Conservation (phyloP, 2,113 vertebrate genomes). For the Amphiprion ocellaris region DNA sequence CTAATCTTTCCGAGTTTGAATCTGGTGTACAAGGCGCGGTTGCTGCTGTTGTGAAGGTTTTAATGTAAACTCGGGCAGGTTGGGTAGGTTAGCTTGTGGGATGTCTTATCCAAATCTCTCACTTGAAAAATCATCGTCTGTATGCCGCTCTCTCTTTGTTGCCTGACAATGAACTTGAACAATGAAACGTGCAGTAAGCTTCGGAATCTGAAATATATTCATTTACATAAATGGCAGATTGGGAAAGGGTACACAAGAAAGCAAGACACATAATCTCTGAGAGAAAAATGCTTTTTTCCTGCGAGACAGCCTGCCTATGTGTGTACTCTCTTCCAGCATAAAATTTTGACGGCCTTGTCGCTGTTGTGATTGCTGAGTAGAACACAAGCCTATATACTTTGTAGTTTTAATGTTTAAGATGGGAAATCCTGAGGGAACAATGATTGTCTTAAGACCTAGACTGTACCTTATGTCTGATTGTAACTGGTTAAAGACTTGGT, state of each 20-base stretch:
- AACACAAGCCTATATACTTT: slow-evolving; percentile 17
- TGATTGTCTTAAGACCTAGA: not conserved
- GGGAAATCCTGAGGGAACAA: not conserved
- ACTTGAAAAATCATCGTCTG: slow-evolving; percentile 11
- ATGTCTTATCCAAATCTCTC: slow-evolving; percentile 45
- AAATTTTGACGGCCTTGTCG: slow-evolving; percentile 5
- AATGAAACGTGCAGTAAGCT: slow-evolving; percentile 43
- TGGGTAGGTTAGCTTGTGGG: slow-evolving; percentile 4
- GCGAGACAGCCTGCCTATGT: not conserved
- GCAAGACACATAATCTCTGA: slow-evolving; percentile 50
- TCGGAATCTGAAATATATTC: slow-evolving; percentile 49
- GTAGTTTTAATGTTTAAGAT: slow-evolving; percentile 22
- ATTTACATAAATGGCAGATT: slow-evolving; percentile 52
- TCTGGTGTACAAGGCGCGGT: not conserved
- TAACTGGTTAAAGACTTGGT: slow-evolving; percentile 15
- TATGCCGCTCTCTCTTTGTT: slow-evolving; percentile 47
- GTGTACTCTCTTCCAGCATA: slow-evolving; percentile 29
- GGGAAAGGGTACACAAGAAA: slow-evolving; percentile 54
- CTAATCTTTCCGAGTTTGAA: not conserved
- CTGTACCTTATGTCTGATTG: slow-evolving; percentile 34
- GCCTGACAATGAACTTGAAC: slow-evolving; percentile 45
- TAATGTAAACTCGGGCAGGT: slow-evolving; percentile 3
- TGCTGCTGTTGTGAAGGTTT: slow-evolving; percentile 1
- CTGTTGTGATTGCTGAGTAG: slow-evolving; percentile 49
- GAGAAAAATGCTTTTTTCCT: slow-evolving; percentile 54